A percentile compares a stretch with the other conserved stretches of the same genome.
These are phyloP conservation scores for Heterochromis multidens DNA, from an alignment of 2,113 vertebrate species.

Conservation along the genomic window DNA sequence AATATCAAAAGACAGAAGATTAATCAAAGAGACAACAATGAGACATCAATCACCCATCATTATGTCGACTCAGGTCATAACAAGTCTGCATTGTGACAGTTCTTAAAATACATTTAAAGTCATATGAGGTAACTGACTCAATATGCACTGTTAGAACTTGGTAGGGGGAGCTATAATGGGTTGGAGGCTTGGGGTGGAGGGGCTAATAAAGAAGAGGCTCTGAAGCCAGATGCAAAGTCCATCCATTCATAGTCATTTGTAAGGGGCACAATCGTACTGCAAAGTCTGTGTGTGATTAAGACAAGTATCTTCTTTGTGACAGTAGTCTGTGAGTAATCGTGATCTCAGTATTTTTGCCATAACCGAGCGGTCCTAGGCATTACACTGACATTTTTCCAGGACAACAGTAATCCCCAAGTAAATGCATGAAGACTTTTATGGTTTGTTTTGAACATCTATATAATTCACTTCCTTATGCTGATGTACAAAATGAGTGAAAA, in stretches of 20 bases:
- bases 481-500: not conserved
- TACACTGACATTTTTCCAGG: not conserved
- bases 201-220: not conserved
- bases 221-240: not conserved
- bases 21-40: not conserved
- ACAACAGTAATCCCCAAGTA: not conserved
- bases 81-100: not conserved
- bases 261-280: not conserved
- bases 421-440: not conserved
- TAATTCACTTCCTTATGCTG: not conserved
- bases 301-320: not conserved
- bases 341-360: not conserved
- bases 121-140: not conserved
- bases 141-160: not conserved
- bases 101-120: not conserved
- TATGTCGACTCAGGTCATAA: not conserved
- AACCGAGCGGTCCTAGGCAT: not conserved
- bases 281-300: not conserved
- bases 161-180: not conserved
- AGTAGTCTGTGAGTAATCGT: not conserved
- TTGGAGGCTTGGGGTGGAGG: not conserved
- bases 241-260: not conserved
- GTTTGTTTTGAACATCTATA: not conserved
- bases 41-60: not conserved
- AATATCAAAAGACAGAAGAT: not conserved